Evolutionary conservation across 2,113 vertebrate genomes (phyloP).

Genomic region (Embiotoca jacksoni): DNA sequence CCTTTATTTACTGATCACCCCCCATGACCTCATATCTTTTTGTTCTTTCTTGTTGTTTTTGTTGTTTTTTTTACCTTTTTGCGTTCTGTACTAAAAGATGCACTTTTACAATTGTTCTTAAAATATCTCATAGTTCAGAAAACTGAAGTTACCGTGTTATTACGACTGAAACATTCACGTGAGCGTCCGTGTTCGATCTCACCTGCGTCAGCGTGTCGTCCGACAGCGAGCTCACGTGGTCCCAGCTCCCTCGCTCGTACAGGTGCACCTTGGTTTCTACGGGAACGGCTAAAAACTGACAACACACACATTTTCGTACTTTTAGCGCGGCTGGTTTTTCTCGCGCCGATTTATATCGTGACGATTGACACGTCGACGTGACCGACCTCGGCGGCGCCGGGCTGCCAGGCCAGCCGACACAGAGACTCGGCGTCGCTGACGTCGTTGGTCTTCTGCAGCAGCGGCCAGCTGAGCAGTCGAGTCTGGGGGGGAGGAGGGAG

Average conservation of each 20-base stretch:
- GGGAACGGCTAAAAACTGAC: constrained; percentile 93
- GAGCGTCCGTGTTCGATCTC: constrained; percentile 1
- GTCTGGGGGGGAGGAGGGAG: constrained; percentile 76
- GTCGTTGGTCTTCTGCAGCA: constrained; percentile 94
- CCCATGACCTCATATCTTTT: no score
- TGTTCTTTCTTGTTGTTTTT: no score
- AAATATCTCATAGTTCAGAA: no score
- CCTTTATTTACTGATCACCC: no score
- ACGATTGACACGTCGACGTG: no score
- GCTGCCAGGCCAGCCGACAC: constrained; percentile 94
- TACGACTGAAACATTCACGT: no score
- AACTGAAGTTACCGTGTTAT: no score
- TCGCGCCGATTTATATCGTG: no score
- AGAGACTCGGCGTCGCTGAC: constrained; percentile 91
- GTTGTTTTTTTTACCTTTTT: no score
- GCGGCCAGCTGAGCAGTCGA: constrained; percentile 85
- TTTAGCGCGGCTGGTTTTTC: not conserved
- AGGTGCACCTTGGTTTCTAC: constrained; percentile 90
- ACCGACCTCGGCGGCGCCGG: constrained; percentile 87
- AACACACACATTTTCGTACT: not conserved
- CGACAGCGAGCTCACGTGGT: constrained; percentile 81
- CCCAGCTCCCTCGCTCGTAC: constrained; percentile 91
- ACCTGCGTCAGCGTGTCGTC: constrained; percentile 90
- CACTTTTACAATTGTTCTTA: no score
- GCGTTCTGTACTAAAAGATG: no score